Conservation (phyloP, 2,888 invertebrate species). For the Aelia acuminata region DNA sequence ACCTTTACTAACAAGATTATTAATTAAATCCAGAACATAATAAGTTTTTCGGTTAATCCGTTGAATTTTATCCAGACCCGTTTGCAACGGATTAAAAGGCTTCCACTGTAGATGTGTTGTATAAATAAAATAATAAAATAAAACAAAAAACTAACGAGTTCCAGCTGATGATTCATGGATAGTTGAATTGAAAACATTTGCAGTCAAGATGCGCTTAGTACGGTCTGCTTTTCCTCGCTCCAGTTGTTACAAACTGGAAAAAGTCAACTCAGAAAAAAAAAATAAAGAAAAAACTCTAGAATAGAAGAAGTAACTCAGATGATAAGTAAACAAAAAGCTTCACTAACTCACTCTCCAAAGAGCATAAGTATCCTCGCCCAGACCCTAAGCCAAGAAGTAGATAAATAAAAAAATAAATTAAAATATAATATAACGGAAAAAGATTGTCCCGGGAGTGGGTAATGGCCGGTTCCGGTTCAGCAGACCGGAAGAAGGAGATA, state of each 20-base stretch:
- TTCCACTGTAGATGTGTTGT: too few relatives aligned
- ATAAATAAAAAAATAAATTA: conserved; percentile 44
- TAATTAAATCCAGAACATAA: too few relatives aligned
- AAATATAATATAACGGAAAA: conserved; percentile 42
- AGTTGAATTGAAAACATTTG: neutral
- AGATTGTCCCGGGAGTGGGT: conserved; percentile 38
- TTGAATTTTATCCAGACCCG: too few relatives aligned
- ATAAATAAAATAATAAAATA: too few relatives aligned
- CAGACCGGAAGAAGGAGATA: conserved; percentile 47
- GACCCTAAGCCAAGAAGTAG: conserved; percentile 6
- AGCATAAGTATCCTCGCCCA: neutral
- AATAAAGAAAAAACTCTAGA: neutral
- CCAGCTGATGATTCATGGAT: neutral
- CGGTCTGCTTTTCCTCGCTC: neutral
- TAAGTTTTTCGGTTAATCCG: too few relatives aligned
- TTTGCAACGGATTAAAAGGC: too few relatives aligned
- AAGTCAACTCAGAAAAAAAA: neutral
- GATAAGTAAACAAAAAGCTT: neutral
- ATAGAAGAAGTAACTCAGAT: neutral
- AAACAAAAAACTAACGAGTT: neutral
- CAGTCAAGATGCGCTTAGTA: neutral
- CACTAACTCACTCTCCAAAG: neutral
- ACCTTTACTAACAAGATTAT: too few relatives aligned
- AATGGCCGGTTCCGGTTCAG: conserved; percentile 51
- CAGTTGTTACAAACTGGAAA: neutral